These are phyloP conservation scores for Gavialis gangeticus DNA, from an alignment of 2,113 vertebrate genomes.

Conservation along the genomic window DNA sequence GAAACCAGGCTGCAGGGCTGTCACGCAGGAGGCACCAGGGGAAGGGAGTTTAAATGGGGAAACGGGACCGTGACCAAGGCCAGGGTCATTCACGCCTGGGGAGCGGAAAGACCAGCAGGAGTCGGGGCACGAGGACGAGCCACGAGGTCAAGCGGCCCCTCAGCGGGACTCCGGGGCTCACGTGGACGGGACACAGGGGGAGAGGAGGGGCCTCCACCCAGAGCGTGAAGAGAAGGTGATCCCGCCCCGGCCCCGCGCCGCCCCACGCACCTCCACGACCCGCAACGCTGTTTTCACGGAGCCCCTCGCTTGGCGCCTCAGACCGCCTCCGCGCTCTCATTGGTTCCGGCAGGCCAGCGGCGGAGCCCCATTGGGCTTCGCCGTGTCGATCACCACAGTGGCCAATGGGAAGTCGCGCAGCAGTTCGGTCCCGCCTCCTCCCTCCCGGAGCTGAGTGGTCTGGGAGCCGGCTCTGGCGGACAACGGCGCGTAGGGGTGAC, in stretches of 20 bases:
- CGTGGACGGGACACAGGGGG: neutral
- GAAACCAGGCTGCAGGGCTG: too few relatives aligned
- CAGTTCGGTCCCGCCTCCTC: neutral
- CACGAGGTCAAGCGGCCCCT: neutral
- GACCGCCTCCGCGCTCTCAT: neutral
- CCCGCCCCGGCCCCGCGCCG: neutral
- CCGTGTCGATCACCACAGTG: accelerated
- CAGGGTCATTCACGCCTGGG: too few relatives aligned
- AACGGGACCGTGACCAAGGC: too few relatives aligned
- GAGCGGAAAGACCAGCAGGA: too few relatives aligned
- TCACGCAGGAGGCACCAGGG: too few relatives aligned
- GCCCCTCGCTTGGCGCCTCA: slow-evolving; percentile 7
- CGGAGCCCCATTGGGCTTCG: accelerated
- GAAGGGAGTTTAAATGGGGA: too few relatives aligned
- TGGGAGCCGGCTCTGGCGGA: accelerated
- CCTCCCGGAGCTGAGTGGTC: neutral
- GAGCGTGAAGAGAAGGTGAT: neutral
- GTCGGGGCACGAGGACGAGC: too few relatives aligned
- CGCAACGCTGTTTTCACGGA: slow-evolving; percentile 11
- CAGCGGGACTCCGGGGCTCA: neutral
- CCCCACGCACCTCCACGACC: neutral
- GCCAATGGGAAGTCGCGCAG: neutral
- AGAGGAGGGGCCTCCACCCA: neutral
- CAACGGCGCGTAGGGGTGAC: accelerated
- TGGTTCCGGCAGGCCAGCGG: accelerated